These are phyloP conservation scores for Apamea anceps DNA, from an alignment of 2,888 invertebrate species.

Conservation along the genomic window DNA sequence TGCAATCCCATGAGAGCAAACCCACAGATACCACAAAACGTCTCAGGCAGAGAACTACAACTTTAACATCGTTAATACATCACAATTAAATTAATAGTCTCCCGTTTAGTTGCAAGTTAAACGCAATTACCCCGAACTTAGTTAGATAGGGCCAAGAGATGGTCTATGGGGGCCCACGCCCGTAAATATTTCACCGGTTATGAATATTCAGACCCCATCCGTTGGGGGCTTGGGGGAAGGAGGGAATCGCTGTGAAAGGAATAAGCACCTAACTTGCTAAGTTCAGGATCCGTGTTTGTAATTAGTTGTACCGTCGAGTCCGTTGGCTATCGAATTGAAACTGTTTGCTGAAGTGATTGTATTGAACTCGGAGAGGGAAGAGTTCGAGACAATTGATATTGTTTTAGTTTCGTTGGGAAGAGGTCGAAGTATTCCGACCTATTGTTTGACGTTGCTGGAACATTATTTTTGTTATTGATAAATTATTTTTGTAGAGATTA, in stretches of 20 bases:
- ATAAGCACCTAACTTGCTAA: slow-evolving; percentile 61
- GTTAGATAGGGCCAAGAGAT: slow-evolving; percentile 59
- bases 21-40: background rate
- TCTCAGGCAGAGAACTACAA: slow-evolving; percentile 22
- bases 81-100: slow-evolving; percentile 71
- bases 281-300: slow-evolving; percentile 57
- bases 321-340: slow-evolving; percentile 54
- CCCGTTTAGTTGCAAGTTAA: slow-evolving; percentile 72
- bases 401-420: slow-evolving; percentile 42
- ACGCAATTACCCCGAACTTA: slow-evolving; percentile 73
- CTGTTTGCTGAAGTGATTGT: slow-evolving; percentile 52
- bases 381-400: slow-evolving; percentile 54
- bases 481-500: background rate
- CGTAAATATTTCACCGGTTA: slow-evolving; percentile 70
- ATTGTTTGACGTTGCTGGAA: slow-evolving; percentile 35
- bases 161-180: slow-evolving; percentile 58
- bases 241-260: slow-evolving; percentile 51
- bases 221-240: background rate
- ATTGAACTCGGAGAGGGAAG: slow-evolving; percentile 44
- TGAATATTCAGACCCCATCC: slow-evolving; percentile 68
- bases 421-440: slow-evolving; percentile 32
- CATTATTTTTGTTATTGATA: slow-evolving; percentile 22
- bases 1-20: background rate
- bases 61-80: slow-evolving; percentile 55
- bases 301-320: slow-evolving; percentile 60